A percentile compares a stretch with the other conserved stretches of the same genome.
Evolutionary conservation across 1,140 invertebrate species (phyloP).

Genomic region (Chrysopa pallens): DNA sequence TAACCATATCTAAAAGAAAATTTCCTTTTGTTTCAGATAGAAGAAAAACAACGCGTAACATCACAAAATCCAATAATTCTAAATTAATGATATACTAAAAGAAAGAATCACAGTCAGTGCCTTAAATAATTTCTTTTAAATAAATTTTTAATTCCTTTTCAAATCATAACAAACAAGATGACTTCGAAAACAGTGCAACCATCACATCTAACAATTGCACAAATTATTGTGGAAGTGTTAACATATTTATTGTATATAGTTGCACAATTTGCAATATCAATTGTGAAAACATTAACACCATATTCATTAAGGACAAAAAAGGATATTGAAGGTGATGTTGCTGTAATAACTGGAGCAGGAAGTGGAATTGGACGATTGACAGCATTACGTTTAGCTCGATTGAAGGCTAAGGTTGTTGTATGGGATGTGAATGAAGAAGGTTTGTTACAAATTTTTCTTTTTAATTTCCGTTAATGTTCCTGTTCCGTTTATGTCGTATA

Average conservation of each 20-base stretch:
- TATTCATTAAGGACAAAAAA: slow-evolving; percentile 27
- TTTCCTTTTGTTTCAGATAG: too few relatives aligned
- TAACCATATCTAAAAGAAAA: too few relatives aligned
- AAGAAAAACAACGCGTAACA: too few relatives aligned
- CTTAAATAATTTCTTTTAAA: too few relatives aligned
- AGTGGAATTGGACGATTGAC: slow-evolving; percentile 77
- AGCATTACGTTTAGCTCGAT: slow-evolving; percentile 54
- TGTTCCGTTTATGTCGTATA: too few relatives aligned
- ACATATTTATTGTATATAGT: background rate
- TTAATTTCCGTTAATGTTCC: too few relatives aligned
- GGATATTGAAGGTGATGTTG: slow-evolving; percentile 50
- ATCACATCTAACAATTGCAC: background rate
- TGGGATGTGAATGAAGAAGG: slow-evolving; percentile 84
- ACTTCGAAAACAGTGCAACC: background rate
- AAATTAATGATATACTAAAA: too few relatives aligned
- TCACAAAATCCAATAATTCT: too few relatives aligned
- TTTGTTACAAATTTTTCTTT: slow-evolving; percentile 19
- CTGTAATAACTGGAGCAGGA: slow-evolving; percentile 76
- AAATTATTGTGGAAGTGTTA: background rate
- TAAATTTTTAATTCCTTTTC: too few relatives aligned
- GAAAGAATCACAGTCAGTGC: too few relatives aligned
- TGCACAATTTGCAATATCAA: slow-evolving; percentile 13
- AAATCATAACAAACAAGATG: background rate
- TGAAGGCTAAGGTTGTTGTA: slow-evolving; percentile 62
- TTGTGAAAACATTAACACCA: slow-evolving; percentile 23